These are phyloP conservation scores for Seriola rivoliana DNA, from an alignment of 2,113 vertebrate genomes.

Conservation along the genomic window DNA sequence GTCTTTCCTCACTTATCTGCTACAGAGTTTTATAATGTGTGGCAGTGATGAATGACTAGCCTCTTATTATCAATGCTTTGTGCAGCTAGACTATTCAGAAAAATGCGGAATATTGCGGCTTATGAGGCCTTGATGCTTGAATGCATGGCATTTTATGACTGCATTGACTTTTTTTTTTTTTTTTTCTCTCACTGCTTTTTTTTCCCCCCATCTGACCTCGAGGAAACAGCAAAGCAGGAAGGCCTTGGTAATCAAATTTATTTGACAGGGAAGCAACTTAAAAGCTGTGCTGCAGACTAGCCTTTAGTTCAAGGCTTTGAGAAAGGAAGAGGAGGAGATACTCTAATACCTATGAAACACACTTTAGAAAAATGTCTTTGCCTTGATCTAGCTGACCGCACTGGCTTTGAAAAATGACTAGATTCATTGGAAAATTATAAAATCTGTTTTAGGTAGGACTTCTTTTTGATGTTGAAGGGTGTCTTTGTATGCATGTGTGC, in stretches of 20 bases:
- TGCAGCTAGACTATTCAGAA: constrained; percentile 45
- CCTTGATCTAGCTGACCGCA: constrained; percentile 66
- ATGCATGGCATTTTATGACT: constrained; percentile 71
- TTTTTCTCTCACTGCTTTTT: constrained; percentile 18
- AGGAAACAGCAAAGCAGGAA: constrained; percentile 65
- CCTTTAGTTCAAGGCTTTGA: constrained; percentile 78
- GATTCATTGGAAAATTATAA: constrained; percentile 70
- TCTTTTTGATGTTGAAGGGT: constrained; percentile 43
- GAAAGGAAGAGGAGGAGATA: constrained; percentile 43
- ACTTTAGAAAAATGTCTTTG: constrained; percentile 70
- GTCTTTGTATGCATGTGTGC: constrained; percentile 38
- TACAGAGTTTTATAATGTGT: constrained; percentile 49
- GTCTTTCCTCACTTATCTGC: constrained; percentile 46
- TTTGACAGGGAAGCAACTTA: constrained; percentile 78
- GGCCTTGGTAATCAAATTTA: constrained; percentile 78
- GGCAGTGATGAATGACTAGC: constrained; percentile 62
- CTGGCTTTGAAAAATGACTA: constrained; percentile 66
- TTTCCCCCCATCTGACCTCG: constrained; percentile 60
- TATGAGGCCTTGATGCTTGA: constrained; percentile 66
- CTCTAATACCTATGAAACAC: constrained; percentile 63
- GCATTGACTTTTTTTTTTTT: constrained; percentile 60
- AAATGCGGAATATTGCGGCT: constrained; percentile 53
- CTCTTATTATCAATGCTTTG: constrained; percentile 64
- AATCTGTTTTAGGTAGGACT: constrained; percentile 65
- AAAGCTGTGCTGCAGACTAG: constrained; percentile 72